Percentiles rank a stretch among this genome's conserved stretches.
These are phyloP conservation scores for Spondyliosoma cantharus DNA, from an alignment of 2,797 vertebrate species.

Conservation along the genomic window DNA sequence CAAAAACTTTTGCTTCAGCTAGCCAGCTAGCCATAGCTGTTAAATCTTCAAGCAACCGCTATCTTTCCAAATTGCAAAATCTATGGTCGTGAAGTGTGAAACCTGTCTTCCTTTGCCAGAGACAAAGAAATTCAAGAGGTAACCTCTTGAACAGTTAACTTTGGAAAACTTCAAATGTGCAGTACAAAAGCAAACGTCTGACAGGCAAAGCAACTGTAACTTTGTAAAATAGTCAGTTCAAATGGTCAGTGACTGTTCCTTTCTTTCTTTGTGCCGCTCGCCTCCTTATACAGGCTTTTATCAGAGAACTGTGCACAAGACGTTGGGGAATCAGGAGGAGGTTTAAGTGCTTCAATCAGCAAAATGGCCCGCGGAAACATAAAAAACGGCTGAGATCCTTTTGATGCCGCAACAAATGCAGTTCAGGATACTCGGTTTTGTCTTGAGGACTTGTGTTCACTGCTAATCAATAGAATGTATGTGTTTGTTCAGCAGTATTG, in stretches of 20 bases:
- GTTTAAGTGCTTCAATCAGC: neutral
- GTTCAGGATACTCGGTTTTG: conserved; percentile 18
- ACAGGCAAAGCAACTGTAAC: neutral
- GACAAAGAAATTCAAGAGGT: neutral
- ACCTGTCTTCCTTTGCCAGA: neutral
- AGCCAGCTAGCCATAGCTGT: neutral
- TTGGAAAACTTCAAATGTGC: neutral
- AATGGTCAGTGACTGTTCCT: too few species aligned
- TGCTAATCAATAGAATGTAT: conserved; percentile 56
- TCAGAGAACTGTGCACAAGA: neutral
- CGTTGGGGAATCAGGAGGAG: neutral
- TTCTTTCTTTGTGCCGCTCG: neutral
- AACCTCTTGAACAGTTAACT: neutral
- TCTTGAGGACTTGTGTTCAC: conserved; percentile 23
- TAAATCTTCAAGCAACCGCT: neutral
- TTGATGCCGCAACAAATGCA: conserved; percentile 28
- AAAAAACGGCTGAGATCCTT: conserved; percentile 17
- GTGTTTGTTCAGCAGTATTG: conserved; percentile 60
- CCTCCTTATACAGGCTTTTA: neutral
- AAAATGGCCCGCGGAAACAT: conserved; percentile 13
- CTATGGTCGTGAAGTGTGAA: neutral
- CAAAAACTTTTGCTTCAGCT: neutral
- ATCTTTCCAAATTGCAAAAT: neutral
- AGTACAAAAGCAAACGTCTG: neutral
- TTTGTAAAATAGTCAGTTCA: too few species aligned